phyloP scores from a whole-genome alignment of 53 echinoderm and acorn worm species.

The Paracentrotus lividus region DNA sequence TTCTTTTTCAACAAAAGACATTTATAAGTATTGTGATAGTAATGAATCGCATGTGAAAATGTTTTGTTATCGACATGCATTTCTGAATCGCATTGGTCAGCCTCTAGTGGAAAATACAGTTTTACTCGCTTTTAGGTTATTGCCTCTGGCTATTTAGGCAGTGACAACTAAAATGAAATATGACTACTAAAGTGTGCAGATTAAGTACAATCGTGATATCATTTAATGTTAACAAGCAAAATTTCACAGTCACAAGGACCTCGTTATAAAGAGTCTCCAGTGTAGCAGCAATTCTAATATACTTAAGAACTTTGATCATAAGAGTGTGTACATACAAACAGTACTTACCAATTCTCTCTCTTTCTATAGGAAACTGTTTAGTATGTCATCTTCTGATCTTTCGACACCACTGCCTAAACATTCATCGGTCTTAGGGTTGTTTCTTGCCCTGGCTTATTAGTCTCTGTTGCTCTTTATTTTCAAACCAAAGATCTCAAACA shows the following conservation, averaged over 20 bases:
- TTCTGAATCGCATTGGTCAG: neutral
- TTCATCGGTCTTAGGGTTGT: neutral
- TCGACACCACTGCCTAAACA: neutral
- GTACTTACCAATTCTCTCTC: neutral
- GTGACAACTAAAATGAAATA: neutral
- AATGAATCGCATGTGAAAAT: neutral
- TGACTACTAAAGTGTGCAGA: neutral
- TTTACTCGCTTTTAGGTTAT: neutral
- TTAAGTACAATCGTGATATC: neutral
- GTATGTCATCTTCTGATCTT: neutral
- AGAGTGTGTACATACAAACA: neutral
- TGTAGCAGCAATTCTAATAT: neutral
- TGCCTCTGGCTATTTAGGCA: neutral
- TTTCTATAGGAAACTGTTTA: neutral
- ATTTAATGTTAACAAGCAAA: neutral
- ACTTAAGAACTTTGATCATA: neutral
- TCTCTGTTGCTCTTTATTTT: neutral
- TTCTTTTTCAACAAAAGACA: neutral
- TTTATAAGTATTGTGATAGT: neutral
- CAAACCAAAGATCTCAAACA: slow-evolving; percentile 26
- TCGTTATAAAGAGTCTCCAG: neutral
- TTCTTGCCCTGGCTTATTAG: neutral
- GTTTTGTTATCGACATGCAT: neutral
- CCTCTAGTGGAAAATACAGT: neutral
- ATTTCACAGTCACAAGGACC: neutral